Evolutionary conservation across 2,113 vertebrate species (phyloP), one percentile per base, ranked within the genome.

Genomic region (Anoplopoma fimbria): DNA sequence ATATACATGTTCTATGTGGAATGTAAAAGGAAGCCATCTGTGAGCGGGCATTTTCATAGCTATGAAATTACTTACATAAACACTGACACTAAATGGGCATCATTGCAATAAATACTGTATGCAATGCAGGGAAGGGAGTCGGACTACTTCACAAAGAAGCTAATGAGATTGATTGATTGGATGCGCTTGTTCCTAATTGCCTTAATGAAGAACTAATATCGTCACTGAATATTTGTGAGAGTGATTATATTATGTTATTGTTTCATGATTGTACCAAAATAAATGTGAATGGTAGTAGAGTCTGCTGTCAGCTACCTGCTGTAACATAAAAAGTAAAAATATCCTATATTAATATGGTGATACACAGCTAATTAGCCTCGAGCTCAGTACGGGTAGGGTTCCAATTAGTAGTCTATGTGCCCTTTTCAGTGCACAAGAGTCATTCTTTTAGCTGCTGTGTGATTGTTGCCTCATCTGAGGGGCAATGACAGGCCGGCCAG

Each of bases 81-180:
- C 70, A 51, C 64, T 51, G 57, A 77, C 81, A 69, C 63, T 88
- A 76, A 88, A 85, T 75, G 61, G 81, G 42, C 74, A 81, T 74
- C 75, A 27, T 9, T 1, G 40, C 69, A 75, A 84, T 90, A 83
- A 88, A 90, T 73, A 57, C 61, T 64, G 75, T 49, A 79, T 17
- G 45, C 72, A 38, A 81, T 40, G 55, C 73, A 58, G 79, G 40
- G 74, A 82, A 53, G 25, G 45, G 69, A 82, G 45, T 68, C 17
- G 0, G 42, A 57, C 71, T 63, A 78, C 83, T 91, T 64, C 58
- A 93, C 70, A 83, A 87, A 82, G 65, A 61, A 78, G 40, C 45
- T 86, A 88, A 93, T 86, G 84, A 84, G 75, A 81, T 86, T 90
- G 87, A 92, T 85, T 85, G 84, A 92, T 89, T 89, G 70, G 76